These are phyloP conservation scores for Teleogryllus oceanicus DNA, from an alignment of 2,888 invertebrate species.

Conservation along the genomic window DNA sequence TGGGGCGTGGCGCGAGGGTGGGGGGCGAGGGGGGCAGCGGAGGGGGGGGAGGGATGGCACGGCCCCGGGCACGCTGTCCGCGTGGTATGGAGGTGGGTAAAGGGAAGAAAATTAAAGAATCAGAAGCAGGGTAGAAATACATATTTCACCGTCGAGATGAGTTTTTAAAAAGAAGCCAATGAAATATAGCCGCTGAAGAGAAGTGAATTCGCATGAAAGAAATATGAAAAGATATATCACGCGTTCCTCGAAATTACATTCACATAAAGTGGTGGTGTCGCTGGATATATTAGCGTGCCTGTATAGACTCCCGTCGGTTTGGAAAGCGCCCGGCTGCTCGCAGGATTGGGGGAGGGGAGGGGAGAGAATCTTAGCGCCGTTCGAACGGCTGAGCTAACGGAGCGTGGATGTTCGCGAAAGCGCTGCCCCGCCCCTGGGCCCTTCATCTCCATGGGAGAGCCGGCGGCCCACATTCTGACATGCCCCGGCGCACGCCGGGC, in stretches of 20 bases:
- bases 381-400: no score
- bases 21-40: not conserved
- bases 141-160: slow-evolving; percentile 6
- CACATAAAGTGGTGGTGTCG: not conserved
- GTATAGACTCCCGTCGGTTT: not conserved
- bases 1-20: not conserved
- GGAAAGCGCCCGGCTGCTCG: no score
- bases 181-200: not conserved
- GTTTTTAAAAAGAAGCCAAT: slow-evolving; percentile 5
- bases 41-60: not conserved
- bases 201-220: slow-evolving; percentile 8
- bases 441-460: no score
- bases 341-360: no score
- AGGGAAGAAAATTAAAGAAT: not conserved
- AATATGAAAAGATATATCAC: slow-evolving; percentile 18
- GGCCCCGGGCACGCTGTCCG: not conserved
- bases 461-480: no score
- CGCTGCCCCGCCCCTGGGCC: no score
- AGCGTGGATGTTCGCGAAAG: no score
- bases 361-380: no score
- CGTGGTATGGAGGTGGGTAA: not conserved
- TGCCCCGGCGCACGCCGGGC: no score
- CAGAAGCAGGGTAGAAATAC: not conserved
- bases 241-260: not conserved
- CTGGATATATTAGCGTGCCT: not conserved